Evolutionary conservation across 1,140 invertebrate genomes (phyloP).

Genomic region (Drosophila nannoptera): DNA sequence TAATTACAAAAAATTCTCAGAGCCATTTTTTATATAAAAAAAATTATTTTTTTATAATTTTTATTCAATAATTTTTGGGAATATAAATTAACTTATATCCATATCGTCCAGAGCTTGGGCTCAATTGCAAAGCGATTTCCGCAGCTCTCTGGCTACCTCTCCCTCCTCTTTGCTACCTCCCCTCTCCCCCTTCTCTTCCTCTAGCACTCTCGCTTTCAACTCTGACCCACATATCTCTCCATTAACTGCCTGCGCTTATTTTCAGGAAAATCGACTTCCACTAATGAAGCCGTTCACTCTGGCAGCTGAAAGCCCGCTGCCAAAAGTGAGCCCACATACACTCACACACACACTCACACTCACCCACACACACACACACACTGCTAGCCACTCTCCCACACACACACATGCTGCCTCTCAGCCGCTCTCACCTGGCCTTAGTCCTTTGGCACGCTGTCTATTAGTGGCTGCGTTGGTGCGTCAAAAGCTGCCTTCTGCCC

Average conservation of each 20-base stretch:
- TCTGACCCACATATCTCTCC: slow-evolving; percentile 18
- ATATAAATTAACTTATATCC: too few relatives aligned
- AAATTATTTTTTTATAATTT: too few relatives aligned
- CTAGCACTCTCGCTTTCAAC: background rate
- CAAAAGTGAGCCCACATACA: slow-evolving; percentile 6
- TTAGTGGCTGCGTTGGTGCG: slow-evolving; percentile 29
- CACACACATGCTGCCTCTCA: background rate
- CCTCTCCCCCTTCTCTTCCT: background rate
- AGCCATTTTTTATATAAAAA: too few relatives aligned
- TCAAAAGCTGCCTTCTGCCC: slow-evolving; percentile 13
- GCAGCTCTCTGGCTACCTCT: background rate
- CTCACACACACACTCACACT: background rate
- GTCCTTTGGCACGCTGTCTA: slow-evolving; percentile 29
- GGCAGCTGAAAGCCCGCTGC: slow-evolving; percentile 22
- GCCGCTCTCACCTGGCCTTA: background rate
- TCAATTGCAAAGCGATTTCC: background rate
- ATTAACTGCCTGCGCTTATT: background rate
- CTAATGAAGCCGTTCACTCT: slow-evolving; percentile 28
- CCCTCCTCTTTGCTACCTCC: too few relatives aligned
- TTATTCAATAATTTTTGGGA: too few relatives aligned
- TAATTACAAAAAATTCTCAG: too few relatives aligned
- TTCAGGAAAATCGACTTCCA: slow-evolving; percentile 14
- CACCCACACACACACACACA: too few relatives aligned
- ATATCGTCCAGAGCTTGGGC: too few relatives aligned
- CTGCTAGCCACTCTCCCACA: background rate